phyloP scores from a whole-genome alignment of 2,888 invertebrate species.

The Rosalia funebris region DNA sequence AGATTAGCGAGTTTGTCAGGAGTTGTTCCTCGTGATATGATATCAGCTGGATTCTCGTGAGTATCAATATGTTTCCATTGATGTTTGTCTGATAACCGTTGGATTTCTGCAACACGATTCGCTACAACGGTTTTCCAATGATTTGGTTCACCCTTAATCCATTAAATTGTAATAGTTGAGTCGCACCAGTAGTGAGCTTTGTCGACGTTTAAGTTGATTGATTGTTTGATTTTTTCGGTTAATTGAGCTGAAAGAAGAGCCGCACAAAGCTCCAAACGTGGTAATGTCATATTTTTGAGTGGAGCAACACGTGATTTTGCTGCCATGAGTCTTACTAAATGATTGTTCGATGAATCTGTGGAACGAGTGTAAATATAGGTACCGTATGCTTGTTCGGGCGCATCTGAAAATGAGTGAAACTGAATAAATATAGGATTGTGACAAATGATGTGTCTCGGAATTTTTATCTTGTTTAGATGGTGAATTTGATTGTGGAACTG shows the following conservation, averaged over 20 bases:
- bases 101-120: slow-evolving; percentile 20
- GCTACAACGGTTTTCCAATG: neutral
- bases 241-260: neutral
- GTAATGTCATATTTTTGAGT: too few species aligned
- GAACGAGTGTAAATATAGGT: slow-evolving; percentile 40
- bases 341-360: slow-evolving; percentile 3
- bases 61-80: slow-evolving; percentile 37
- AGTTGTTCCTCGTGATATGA: too few species aligned
- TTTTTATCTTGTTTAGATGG: too few species aligned
- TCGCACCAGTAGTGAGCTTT: neutral
- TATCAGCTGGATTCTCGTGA: slow-evolving; percentile 49
- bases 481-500: slow-evolving; percentile 12
- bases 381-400: slow-evolving; percentile 38
- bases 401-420: slow-evolving; percentile 43
- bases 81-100: slow-evolving; percentile 19
- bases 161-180: neutral
- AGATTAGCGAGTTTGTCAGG: slow-evolving; percentile 16
- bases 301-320: too few species aligned
- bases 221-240: neutral
- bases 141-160: neutral
- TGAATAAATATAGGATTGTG: slow-evolving; percentile 9
- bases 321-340: slow-evolving; percentile 13
- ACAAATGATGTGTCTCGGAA: too few species aligned
- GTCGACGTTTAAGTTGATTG: neutral
- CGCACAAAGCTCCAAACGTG: neutral